A percentile compares a stretch with the other conserved stretches of the same genome.
Conservation (phyloP, 2,888 invertebrate genomes). For the Oligia strigilis region DNA sequence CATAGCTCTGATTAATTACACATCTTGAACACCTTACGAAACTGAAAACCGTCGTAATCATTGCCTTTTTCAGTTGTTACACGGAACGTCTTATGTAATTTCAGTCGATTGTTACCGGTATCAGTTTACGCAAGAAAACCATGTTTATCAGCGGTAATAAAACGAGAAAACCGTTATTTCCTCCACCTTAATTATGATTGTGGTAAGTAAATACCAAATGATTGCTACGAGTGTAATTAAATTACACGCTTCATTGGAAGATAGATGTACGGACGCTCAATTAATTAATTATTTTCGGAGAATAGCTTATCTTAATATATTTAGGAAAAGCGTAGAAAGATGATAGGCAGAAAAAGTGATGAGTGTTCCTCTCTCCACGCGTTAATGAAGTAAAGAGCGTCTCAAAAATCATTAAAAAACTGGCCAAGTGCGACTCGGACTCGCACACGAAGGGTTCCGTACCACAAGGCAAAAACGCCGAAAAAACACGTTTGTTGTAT, state of each 20-base stretch:
- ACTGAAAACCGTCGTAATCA: slow-evolving; percentile 7
- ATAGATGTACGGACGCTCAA: neutral
- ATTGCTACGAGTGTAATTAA: neutral
- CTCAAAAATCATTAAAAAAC: neutral
- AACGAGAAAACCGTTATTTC: slow-evolving; percentile 53
- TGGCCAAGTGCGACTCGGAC: too few relatives aligned
- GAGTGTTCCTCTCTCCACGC: neutral
- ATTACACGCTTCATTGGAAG: neutral
- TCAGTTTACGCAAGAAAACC: slow-evolving; percentile 40
- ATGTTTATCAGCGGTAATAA: slow-evolving; percentile 47
- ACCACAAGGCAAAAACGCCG: too few relatives aligned
- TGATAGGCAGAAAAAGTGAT: neutral
- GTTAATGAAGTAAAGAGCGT: neutral
- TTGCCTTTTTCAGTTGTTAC: slow-evolving; percentile 1
- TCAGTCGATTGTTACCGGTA: slow-evolving; percentile 46
- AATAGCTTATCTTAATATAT: neutral
- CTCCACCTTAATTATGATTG: slow-evolving; percentile 15
- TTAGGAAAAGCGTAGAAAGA: too few relatives aligned
- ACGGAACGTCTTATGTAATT: slow-evolving; percentile 36
- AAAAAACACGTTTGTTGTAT: too few relatives aligned
- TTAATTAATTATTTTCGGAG: neutral
- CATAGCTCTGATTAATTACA: neutral
- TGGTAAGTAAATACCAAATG: slow-evolving; percentile 1
- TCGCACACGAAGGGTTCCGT: too few relatives aligned
- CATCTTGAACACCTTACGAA: slow-evolving; percentile 5